Evolutionary conservation across 2,113 vertebrate species (phyloP).

Genomic region (Lagopus muta): DNA sequence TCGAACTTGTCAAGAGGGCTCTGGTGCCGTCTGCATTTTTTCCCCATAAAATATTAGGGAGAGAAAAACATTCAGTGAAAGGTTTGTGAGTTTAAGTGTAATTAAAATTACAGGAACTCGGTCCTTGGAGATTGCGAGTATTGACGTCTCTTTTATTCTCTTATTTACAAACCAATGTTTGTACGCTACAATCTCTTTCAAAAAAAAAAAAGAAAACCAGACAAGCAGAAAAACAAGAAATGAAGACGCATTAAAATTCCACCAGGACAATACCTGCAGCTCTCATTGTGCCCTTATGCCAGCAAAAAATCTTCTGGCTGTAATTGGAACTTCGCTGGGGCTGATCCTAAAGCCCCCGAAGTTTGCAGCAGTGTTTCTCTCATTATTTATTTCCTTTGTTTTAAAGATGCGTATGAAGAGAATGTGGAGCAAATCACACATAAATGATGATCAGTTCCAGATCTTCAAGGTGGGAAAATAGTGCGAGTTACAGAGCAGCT

Average conservation of each 20-base stretch:
- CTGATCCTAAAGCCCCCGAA: not conserved
- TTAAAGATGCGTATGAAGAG: not conserved
- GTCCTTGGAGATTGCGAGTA: not conserved
- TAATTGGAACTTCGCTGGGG: not conserved
- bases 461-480: not conserved
- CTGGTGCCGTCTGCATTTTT: not conserved
- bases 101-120: conserved; percentile 33
- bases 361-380: fast-evolving
- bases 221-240: not conserved
- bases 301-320: not conserved
- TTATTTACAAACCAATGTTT: not conserved
- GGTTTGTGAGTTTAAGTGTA: not conserved
- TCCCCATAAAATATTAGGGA: not conserved
- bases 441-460: not conserved
- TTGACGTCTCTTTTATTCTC: not conserved
- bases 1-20: conserved; percentile 64
- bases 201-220: not conserved
- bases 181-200: not conserved
- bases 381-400: fast-evolving
- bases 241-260: conserved; percentile 23
- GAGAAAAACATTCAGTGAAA: not conserved
- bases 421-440: not conserved
- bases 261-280: not conserved
- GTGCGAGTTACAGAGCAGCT: not conserved
- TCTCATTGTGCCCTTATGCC: not conserved